Evolutionary conservation across 2,888 invertebrate species (phyloP), one percentile per base, ranked within the genome.

Genomic region (Nomada hirtipes): DNA sequence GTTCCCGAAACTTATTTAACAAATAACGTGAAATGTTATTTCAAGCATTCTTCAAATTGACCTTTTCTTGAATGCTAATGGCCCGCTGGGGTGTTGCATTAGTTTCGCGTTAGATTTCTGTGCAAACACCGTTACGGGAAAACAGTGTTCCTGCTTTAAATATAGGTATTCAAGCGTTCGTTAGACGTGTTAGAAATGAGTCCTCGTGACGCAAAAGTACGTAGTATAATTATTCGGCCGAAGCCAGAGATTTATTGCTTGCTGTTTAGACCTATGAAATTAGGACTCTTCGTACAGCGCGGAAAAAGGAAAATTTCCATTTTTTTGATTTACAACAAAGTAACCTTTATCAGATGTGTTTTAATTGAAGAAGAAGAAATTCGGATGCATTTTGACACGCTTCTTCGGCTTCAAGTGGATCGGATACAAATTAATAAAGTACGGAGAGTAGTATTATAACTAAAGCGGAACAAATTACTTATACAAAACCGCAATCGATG

Each of bases 401-500:
- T 64, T 23, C 50, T 59, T 15, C 57, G 36, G 23, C 50, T 59
- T n/a, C 29, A 7, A 23, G 23, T 13, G 11, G 10, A 36, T n/a
- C 23, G 47, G 50, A 57, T 42, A 36, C 57, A 57, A 67, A 67
- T 74, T 50, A 36, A 36, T n/a, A 50, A 59, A 67, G 36, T 15
- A 50, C 36, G 44, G 29, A 47, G 29, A 29, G 15, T 26, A 13
- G 53, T 36, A 36, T 36, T 36, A 10, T 20, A 36, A 50, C 29
- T 71, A 71, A 71, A 71, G 71, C n/a, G 42, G 44, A 73, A 42
- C 20, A 44, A 73, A 73, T 73, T 29, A 55, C 44, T 55, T 55
- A 26, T 26, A 47, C 55, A 15, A 36, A 55, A 20, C 11, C 15
- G 20, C 55, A 29, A 55, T 72, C 42, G 18, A 11, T 65, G 42